These are phyloP conservation scores for Musca domestica DNA, from an alignment of 1,140 invertebrate genomes.

Conservation along the genomic window DNA sequence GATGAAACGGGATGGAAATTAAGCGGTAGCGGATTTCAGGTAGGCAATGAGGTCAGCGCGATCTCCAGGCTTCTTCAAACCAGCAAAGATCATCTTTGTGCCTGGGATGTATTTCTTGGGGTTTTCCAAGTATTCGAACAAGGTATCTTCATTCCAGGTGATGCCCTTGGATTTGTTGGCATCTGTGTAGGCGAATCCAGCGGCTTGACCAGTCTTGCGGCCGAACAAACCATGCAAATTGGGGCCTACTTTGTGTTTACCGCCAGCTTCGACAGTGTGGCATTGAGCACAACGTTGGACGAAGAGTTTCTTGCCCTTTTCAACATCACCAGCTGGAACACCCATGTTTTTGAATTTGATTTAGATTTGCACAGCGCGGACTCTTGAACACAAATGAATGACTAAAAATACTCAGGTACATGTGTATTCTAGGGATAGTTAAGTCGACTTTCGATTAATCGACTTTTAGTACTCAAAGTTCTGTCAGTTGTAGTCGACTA, in stretches of 20 bases:
- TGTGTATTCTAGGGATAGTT: too few species aligned
- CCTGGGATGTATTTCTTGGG: too few species aligned
- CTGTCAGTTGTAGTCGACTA: too few species aligned
- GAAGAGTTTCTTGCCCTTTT: conserved; percentile 90
- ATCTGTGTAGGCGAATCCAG: conserved; percentile 79
- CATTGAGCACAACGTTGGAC: conserved; percentile 84
- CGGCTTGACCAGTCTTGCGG: conserved; percentile 77
- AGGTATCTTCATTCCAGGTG: conserved; percentile 88
- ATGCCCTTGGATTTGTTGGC: conserved; percentile 83
- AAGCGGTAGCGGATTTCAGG: conserved; percentile 77
- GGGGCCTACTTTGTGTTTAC: conserved; percentile 86
- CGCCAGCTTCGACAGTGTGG: conserved; percentile 79
- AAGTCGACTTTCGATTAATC: too few species aligned
- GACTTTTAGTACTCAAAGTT: too few species aligned
- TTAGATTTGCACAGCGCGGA: too few species aligned
- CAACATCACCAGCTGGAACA: conserved; percentile 70
- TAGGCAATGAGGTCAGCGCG: conserved; percentile 96
- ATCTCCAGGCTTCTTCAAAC: conserved; percentile 94
- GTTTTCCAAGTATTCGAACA: too few species aligned
- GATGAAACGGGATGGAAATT: conserved; percentile 42
- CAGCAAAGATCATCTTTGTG: too few species aligned
- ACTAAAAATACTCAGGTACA: too few species aligned
- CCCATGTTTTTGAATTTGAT: conserved; percentile 50
- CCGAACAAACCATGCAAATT: conserved; percentile 84
- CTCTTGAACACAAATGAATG: too few species aligned